Base-by-base conservation (phyloP, 2,113 vertebrate species). In the Clarias magur region DNA sequence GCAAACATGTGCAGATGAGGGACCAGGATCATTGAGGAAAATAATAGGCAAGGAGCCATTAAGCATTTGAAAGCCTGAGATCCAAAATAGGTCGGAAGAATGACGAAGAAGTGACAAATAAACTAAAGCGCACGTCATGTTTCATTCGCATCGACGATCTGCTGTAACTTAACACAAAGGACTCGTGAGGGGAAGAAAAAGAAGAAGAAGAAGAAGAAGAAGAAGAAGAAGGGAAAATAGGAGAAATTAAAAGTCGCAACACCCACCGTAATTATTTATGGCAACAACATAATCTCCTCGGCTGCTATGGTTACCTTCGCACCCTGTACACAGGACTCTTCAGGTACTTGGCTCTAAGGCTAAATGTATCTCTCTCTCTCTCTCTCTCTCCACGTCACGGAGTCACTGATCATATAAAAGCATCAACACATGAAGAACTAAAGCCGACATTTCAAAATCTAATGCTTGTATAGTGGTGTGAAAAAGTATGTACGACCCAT, bases 301-400 rank as follows among this genome's bases (percentile, higher is more conserved):
- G 94, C 93, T 95, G 93, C 94, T 92, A 95, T 95, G 94, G 94
- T 94, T 92, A 95, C 95, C 82, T 93, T 93, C 92, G 92, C 92
- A 92, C 92, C 90, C 91, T 87, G 89, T 89, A 89, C 65, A 38
- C 81, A 48, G 88, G 85, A 89, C 85, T 78, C 63, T 83, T 82
- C 88, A 91, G 85, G 81, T 89, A 85, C 53, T 76, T 30, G 27
- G 76, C 53, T 81, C 79, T 56, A 16, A 57, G 63, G 82, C 78
- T 88, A 84, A 79, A 86, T 84, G 78, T 48, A 76, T 88, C 70
- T 68, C 75, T 21, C 13, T 57, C 53, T 88, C 70, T 68, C 75
- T 21, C 13, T 57, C 53, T 86, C 34, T 38, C 53, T 86, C 76
- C 30, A 80, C 75, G 65, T 88, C 83, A 86, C 19, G 5, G 25